Base-by-base conservation (phyloP, 1,140 invertebrate species). In the Cyphomyrmex costatus region DNA sequence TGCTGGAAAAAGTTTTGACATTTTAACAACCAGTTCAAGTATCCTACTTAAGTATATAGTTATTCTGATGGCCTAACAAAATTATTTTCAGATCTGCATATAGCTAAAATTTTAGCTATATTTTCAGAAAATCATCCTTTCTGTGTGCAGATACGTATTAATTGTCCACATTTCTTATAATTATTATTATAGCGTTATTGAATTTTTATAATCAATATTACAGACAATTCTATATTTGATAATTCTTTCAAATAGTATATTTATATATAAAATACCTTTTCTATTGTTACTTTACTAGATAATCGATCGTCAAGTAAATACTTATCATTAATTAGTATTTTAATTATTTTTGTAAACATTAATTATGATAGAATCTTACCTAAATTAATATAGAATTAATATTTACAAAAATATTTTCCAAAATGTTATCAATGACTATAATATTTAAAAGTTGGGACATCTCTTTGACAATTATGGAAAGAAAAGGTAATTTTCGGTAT, bases 331-430 rank as follows among this genome's bases (percentile, higher is more conserved):
- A 10, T 42, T 42, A 42, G 8, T 42, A 10, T 42, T 12, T 42
- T 42, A 19, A 0, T 4, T 53, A n/a, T 27, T 61, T 78, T 49
- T 27, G 10, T 21, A 46, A 76, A 76, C 10, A 30, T 79, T 78
- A 65, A 65, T 65, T n/a, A 19, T 24, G 14, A 46, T 3, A 68
- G 5, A 79, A 65, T 63, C 10, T 6, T 19, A 46, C 19, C 30
- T 78, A 2, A n/a, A 65, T 3, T 46, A 65, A 30, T 74, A 74
- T 53, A 27, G 10, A 24, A 58, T 2, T 46, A 65, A 21, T 30
- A 65, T 78, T 78, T 33, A 30, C 10, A 42, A 77, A 61, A 63
- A 46, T 2, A 49, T 49, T 49, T 49, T 49, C 46, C 7, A 27
- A 16, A 4, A 14, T 19, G 27, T 42, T 16, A 53, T 36, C n/a